These are phyloP conservation scores for Nothobranchius kuhntae DNA, from an alignment of 2,113 vertebrate genomes.

Conservation along the genomic window DNA sequence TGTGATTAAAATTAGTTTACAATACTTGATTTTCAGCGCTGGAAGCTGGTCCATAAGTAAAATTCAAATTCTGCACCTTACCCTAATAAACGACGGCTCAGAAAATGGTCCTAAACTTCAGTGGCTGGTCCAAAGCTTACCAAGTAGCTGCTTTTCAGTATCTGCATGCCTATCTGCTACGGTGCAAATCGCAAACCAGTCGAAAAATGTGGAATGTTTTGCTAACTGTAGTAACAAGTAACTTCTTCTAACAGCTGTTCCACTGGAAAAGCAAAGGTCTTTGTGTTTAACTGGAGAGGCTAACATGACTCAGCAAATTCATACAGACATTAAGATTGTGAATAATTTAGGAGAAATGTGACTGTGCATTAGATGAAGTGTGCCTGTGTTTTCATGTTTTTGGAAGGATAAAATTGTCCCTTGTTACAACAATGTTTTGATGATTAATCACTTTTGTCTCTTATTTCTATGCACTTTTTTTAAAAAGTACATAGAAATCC, in stretches of 20 bases:
- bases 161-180: conserved; percentile 2
- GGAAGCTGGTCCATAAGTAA: background rate
- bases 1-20: background rate
- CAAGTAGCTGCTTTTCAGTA: background rate
- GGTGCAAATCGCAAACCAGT: background rate
- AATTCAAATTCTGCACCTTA: background rate
- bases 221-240: background rate
- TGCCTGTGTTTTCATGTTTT: background rate
- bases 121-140: background rate
- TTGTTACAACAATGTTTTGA: background rate
- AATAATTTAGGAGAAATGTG: background rate
- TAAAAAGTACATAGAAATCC: no score
- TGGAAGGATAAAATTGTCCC: background rate
- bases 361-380: background rate
- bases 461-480: no score
- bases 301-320: conserved; percentile 10
- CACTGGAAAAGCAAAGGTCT: background rate
- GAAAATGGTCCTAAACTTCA: background rate
- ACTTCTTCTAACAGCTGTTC: conserved; percentile 26
- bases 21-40: background rate
- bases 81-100: background rate
- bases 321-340: background rate
- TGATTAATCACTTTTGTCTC: no score
- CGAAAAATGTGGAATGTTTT: background rate
- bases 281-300: conserved; percentile 3